Conservation (phyloP, 2,113 vertebrate genomes). For the Poeciliopsis occidentalis region DNA sequence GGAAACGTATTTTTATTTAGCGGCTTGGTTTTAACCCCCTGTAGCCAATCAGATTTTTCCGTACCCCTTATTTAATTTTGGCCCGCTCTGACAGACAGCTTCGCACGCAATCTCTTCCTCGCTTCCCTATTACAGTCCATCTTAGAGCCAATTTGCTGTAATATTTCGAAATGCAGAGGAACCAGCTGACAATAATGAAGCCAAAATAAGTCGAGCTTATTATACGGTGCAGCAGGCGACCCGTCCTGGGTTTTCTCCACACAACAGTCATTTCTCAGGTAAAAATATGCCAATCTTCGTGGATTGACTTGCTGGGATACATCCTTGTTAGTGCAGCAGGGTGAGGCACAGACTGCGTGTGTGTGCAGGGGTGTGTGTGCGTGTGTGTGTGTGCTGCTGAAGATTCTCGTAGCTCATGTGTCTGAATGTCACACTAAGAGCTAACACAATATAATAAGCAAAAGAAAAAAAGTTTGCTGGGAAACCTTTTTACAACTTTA, state of each 20-base stretch:
- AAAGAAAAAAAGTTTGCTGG: constrained; percentile 27
- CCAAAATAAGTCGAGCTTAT: constrained; percentile 69
- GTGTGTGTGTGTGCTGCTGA: not conserved
- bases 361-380: not conserved
- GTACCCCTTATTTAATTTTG: constrained; percentile 13
- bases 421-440: constrained; percentile 50
- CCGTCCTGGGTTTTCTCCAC: constrained; percentile 27
- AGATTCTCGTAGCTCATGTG: constrained; percentile 12
- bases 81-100: constrained; percentile 13
- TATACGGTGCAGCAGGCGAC: constrained; percentile 44
- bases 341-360: constrained; percentile 1
- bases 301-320: constrained; percentile 35
- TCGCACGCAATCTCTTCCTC: constrained; percentile 20
- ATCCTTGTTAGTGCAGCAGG: constrained; percentile 49
- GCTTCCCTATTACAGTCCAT: constrained; percentile 49
- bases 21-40: not conserved
- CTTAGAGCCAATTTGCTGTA: constrained; percentile 58
- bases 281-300: constrained; percentile 51
- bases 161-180: constrained; percentile 47
- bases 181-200: constrained; percentile 58
- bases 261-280: constrained; percentile 44
- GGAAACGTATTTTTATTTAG: constrained; percentile 27
- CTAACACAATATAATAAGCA: constrained; percentile 59
- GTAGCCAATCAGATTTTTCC: constrained; percentile 6
- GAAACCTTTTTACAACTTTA: not conserved